Evolutionary conservation across 2,888 invertebrate species (phyloP), one percentile per base, ranked within the genome.

Genomic region (Ferrisia virgata): DNA sequence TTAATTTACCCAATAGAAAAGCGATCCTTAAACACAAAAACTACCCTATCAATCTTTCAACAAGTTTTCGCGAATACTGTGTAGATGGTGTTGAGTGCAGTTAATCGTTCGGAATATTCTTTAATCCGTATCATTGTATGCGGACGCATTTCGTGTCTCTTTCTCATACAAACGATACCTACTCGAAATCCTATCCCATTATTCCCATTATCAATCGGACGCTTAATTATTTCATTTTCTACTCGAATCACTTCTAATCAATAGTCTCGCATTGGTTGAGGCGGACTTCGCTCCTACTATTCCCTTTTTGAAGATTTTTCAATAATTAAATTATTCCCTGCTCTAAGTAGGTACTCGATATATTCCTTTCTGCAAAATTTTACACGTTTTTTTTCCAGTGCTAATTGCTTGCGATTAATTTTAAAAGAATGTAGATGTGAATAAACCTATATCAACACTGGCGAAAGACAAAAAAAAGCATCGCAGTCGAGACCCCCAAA

Each of bases 91-190:
- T 79, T 47, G 79, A 40, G 28, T 43, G 47, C n/a, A 79, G 43
- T 81, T 81, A 81, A 81, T 81, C 81, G 81, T 81, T 81, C 81
- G 81, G 81, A 81, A 81, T 81, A 53, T 64, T 81, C 22, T 18
- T 81, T 58, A 81, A 81, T 81, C 81, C 81, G 81, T 81, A 81
- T 58, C 81, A 81, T 81, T 53, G 81, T 81, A 81, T 81, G 81
- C 81, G 81, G 31, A 58, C 81, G 53, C n/a, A n/a, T n/a, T 53
- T 81, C 64, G 81, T 64, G 81, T 64, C 64, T 33, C 53, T 81
- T 13, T 79, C 6, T 76, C 36, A n/a, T 11, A 18, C 47, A 6
- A n/a, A n/a, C 18, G 18, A n/a, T n/a, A n/a, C n/a, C 6, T 39
- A 39, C 39, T 53, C 58, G n/a, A 81, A 81, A 81, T 81, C 33